These are phyloP conservation scores for Dinomys branickii DNA, from an alignment of 2,113 vertebrate species.

Conservation along the genomic window DNA sequence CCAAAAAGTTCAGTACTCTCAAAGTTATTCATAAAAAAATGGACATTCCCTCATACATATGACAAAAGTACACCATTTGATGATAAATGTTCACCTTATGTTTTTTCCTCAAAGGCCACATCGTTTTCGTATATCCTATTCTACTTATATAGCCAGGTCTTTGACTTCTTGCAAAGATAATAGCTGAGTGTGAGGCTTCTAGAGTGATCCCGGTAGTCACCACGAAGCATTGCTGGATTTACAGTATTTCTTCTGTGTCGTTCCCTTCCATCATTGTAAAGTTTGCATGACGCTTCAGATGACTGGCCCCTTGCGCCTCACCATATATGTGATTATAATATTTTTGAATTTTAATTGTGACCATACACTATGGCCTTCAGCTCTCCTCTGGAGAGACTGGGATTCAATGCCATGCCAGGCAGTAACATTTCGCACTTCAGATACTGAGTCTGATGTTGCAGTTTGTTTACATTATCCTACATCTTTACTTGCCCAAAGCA, in stretches of 20 bases:
- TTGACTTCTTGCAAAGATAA: background rate
- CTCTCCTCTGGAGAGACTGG: background rate
- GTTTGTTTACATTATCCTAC: background rate
- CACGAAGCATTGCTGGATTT: background rate
- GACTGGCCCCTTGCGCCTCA: background rate
- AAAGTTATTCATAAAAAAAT: conserved; percentile 42
- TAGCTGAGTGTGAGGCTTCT: background rate
- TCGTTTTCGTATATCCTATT: background rate
- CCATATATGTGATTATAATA: background rate
- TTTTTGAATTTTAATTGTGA: background rate
- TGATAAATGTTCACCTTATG: background rate
- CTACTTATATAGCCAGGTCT: background rate
- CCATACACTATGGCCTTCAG: background rate
- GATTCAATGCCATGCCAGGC: background rate
- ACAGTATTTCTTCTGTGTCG: background rate
- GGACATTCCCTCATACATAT: background rate
- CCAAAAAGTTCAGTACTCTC: background rate
- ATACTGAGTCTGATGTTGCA: background rate
- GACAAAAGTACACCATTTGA: background rate
- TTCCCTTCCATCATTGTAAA: background rate
- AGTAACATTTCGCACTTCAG: background rate
- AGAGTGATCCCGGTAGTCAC: background rate
- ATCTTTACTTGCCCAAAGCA: background rate
- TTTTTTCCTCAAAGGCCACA: conserved; percentile 1
- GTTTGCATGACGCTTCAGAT: background rate